These are phyloP conservation scores for Melitaea athalia DNA, from an alignment of 2,888 invertebrate genomes.

Conservation along the genomic window DNA sequence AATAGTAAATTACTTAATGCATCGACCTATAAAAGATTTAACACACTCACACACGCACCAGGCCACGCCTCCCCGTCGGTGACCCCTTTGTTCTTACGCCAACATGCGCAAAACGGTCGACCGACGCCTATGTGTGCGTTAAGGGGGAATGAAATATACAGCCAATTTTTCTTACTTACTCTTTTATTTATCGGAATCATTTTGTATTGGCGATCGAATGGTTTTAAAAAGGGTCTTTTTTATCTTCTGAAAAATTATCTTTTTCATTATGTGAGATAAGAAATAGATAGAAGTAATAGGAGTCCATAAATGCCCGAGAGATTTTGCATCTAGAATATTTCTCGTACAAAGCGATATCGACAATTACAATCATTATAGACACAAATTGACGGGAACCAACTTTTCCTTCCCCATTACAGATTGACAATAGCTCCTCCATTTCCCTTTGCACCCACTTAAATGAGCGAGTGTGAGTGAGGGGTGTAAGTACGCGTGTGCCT, in stretches of 20 bases:
- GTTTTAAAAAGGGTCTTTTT: slow-evolving; percentile 37
- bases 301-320: slow-evolving; percentile 38
- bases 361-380: slow-evolving; percentile 73
- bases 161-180: slow-evolving; percentile 70
- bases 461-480: slow-evolving; percentile 46
- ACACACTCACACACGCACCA: slow-evolving; percentile 51
- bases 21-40: slow-evolving; percentile 81
- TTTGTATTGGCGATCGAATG: slow-evolving; percentile 41
- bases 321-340: slow-evolving; percentile 36
- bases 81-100: slow-evolving; percentile 64
- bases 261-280: slow-evolving; percentile 23
- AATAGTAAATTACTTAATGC: slow-evolving; percentile 81
- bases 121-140: slow-evolving; percentile 49
- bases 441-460: slow-evolving; percentile 70
- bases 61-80: slow-evolving; percentile 59
- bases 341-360: slow-evolving; percentile 54
- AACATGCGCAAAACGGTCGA: slow-evolving; percentile 58
- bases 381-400: slow-evolving; percentile 73
- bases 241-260: slow-evolving; percentile 29
- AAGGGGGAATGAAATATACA: slow-evolving; percentile 63
- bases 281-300: slow-evolving; percentile 35
- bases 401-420: slow-evolving; percentile 71
- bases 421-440: slow-evolving; percentile 75
- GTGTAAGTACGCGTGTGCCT: slow-evolving; percentile 33
- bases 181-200: slow-evolving; percentile 54